Evolutionary conservation across 2,797 vertebrate species (phyloP).

Genomic region (Bradypus variegatus): DNA sequence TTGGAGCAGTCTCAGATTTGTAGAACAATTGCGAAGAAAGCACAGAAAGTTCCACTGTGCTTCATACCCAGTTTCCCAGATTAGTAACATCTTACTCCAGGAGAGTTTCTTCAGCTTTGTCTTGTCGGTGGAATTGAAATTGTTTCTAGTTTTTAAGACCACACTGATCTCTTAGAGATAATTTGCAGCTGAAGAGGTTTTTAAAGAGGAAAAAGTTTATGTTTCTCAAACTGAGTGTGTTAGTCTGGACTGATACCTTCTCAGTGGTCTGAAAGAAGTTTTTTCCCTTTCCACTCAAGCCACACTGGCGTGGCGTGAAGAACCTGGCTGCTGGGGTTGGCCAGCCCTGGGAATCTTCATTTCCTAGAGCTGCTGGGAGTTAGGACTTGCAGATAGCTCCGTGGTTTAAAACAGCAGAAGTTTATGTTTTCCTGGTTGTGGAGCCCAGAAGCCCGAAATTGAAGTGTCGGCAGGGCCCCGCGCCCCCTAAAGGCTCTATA

Average conservation of each 20-base stretch:
- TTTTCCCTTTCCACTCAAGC: not conserved
- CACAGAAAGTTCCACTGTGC: not conserved
- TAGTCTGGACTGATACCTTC: not conserved
- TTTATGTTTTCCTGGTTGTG: not conserved
- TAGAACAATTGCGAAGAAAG: not conserved
- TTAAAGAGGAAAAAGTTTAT: not conserved
- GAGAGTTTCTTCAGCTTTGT: not conserved
- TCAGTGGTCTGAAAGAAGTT: not conserved
- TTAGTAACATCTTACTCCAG: not conserved
- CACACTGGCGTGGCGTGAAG: not conserved
- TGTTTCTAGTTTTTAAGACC: not conserved
- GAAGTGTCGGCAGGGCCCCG: not conserved
- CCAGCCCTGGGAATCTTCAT: not conserved
- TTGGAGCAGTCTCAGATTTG: not conserved
- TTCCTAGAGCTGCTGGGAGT: not conserved
- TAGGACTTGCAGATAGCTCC: not conserved
- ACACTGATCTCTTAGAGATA: not conserved
- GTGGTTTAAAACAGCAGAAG: not conserved
- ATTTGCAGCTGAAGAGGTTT: not conserved
- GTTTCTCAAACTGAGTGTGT: not conserved
- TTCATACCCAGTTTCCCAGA: not conserved
- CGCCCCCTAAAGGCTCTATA: not conserved
- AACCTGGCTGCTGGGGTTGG: not conserved
- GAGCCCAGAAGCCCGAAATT: not conserved
- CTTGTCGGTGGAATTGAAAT: not conserved